Conservation (phyloP, 2,797 vertebrate genomes). For the Chelonia mydas region DNA sequence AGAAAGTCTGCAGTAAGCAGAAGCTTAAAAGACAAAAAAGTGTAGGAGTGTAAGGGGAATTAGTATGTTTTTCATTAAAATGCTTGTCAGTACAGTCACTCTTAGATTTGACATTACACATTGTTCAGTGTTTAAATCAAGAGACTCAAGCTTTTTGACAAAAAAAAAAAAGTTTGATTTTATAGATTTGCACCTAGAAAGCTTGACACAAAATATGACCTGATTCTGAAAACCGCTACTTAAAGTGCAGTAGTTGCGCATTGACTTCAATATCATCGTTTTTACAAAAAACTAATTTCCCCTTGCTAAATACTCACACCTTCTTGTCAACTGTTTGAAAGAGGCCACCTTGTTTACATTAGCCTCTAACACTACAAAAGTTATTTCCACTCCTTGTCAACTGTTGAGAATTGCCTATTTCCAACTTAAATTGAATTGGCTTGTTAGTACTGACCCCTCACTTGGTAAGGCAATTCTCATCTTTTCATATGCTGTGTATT, state of each 20-base stretch:
- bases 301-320: too few species aligned
- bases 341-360: too few species aligned
- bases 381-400: too few species aligned
- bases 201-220: not conserved
- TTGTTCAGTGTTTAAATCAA: not conserved
- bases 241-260: not conserved
- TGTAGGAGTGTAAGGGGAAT: slow-evolving; percentile 18
- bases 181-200: not conserved
- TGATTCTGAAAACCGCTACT: not conserved
- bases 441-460: too few species aligned
- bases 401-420: too few species aligned
- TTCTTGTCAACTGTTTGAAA: too few species aligned
- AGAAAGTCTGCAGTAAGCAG: slow-evolving; percentile 46
- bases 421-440: too few species aligned
- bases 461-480: too few species aligned
- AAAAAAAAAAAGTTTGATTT: not conserved
- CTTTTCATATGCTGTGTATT: too few species aligned
- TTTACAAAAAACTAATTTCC: too few species aligned
- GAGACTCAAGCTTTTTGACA: not conserved
- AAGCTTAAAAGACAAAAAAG: slow-evolving; percentile 2
- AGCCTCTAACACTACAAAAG: too few species aligned
- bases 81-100: not conserved
- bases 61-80: slow-evolving; percentile 41
- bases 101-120: not conserved
- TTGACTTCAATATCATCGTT: not conserved